Conservation (phyloP, 2,888 invertebrate species). For the Leptura quadrifasciata region DNA sequence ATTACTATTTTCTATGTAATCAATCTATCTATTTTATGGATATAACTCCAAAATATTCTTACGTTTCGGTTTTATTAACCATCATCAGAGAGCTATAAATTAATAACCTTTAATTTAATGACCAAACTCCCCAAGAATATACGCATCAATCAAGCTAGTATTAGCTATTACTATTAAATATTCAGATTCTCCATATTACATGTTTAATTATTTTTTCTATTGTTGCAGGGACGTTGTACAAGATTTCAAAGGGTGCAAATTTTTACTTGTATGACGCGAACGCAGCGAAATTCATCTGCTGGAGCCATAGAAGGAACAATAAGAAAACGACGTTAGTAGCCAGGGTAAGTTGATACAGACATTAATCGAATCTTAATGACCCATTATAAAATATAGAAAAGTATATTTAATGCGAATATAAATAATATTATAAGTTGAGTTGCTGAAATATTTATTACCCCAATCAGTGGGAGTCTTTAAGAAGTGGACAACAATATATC, state of each 20-base stretch:
- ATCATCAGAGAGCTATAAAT: too few species aligned
- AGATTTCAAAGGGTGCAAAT: constrained; percentile 53
- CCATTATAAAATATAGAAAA: not conserved
- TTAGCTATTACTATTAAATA: too few species aligned
- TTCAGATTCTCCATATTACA: too few species aligned
- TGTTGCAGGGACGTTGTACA: constrained; percentile 53
- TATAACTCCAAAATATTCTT: too few species aligned
- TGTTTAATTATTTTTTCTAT: constrained; percentile 5
- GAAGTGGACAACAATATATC: not conserved
- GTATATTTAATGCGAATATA: not conserved
- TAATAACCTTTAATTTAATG: too few species aligned
- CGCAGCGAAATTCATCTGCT: constrained; percentile 66
- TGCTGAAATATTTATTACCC: not conserved
- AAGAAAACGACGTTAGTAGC: constrained; percentile 60
- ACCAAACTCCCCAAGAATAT: not conserved
- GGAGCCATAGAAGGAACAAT: constrained; percentile 57
- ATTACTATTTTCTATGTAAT: too few species aligned
- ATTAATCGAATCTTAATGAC: not conserved
- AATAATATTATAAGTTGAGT: not conserved
- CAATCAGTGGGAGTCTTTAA: not conserved
- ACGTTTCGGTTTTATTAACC: too few species aligned
- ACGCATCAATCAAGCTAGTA: too few species aligned
- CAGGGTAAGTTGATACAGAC: constrained; percentile 60
- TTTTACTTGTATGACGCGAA: constrained; percentile 65
- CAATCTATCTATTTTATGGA: too few species aligned